Base-by-base conservation (phyloP, 2,797 vertebrate species). In the Streptopelia turtur region DNA sequence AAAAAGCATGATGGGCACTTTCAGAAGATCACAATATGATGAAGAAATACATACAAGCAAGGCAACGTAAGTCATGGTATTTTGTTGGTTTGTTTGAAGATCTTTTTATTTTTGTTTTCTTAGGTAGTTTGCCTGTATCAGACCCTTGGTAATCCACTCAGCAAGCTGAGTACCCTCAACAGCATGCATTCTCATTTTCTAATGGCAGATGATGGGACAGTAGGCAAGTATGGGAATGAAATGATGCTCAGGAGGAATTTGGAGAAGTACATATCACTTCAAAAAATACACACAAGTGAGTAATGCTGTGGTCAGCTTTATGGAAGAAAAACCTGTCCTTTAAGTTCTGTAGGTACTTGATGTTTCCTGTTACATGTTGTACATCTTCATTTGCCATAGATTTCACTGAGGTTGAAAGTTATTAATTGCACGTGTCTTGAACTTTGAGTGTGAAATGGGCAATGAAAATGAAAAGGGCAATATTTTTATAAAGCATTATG, bases 181-280 rank as follows among this genome's bases (percentile, higher is more conserved):
- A 97, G 98, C 96, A 98, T 99, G 98, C 99, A 99, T 96, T 99
- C 99, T 18, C 99, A 99, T 97, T 99, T 99, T 97, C 98, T 99
- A 69, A 96, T 99, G 96, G 99, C 98, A 66, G 99, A 99, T 74
- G 99, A 99, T 75, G 99, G 99, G 25, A 99, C 99, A 11, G 94
- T 99, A 94, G 99, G 99, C 72, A 99, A 99, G 96, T 98, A 98
- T 64, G 99, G 99, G 66, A 99, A 98, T 95, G 99, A 99, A 90
- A 98, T 99, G 96, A 98, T 98, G 49, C 98, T 99, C 45, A 98
- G 99, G 84, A 98, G 97, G 88, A 99, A 98, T 85, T 97, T 99
- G 94, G 99, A 99, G 97, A 99, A 98, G 94, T 98, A 99, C 75
- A 98, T 99, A 76, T 98, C 98, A 5, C 98, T 98, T 80, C 99